These are phyloP conservation scores for Microctenopoma steveboyesi DNA, from an alignment of 2,797 vertebrate genomes.

Conservation along the genomic window DNA sequence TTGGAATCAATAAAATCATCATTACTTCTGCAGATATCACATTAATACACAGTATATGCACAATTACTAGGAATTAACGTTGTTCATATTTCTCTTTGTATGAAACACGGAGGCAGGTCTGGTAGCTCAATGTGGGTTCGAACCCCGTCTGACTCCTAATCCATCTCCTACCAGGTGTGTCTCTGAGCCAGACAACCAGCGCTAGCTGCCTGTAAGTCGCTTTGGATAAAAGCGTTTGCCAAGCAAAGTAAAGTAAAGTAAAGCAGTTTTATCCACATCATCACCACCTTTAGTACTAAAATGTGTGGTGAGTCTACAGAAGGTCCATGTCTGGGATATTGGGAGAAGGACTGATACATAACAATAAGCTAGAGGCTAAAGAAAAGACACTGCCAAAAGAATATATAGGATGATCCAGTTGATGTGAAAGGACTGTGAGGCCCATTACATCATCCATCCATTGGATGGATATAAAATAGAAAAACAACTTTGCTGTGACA, in stretches of 20 bases:
- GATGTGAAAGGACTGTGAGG: background rate
- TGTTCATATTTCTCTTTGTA: background rate
- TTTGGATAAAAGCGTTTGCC: too few species aligned
- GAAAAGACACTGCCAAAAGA: constrained; percentile 16
- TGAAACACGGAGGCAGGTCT: background rate
- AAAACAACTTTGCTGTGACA: background rate
- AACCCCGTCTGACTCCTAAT: too few species aligned
- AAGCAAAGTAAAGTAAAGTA: background rate
- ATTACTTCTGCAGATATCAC: background rate
- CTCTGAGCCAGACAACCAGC: too few species aligned
- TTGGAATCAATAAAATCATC: constrained; percentile 5
- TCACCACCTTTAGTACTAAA: constrained; percentile 3
- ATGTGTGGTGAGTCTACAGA: constrained; percentile 28
- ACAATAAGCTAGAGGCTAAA: constrained; percentile 35
- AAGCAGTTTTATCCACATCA: constrained; percentile 29
- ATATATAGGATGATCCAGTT: background rate
- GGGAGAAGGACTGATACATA: constrained; percentile 28
- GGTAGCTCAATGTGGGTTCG: too few species aligned
- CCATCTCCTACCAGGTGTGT: too few species aligned
- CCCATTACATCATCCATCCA: background rate
- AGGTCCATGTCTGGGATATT: constrained; percentile 42
- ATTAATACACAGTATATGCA: constrained; percentile 1
- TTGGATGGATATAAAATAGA: constrained; percentile 4
- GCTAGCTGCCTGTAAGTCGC: too few species aligned
- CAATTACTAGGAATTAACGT: constrained; percentile 15